Conservation (phyloP, 2,113 vertebrate genomes). For the Nothoprocta perdicaria region DNA sequence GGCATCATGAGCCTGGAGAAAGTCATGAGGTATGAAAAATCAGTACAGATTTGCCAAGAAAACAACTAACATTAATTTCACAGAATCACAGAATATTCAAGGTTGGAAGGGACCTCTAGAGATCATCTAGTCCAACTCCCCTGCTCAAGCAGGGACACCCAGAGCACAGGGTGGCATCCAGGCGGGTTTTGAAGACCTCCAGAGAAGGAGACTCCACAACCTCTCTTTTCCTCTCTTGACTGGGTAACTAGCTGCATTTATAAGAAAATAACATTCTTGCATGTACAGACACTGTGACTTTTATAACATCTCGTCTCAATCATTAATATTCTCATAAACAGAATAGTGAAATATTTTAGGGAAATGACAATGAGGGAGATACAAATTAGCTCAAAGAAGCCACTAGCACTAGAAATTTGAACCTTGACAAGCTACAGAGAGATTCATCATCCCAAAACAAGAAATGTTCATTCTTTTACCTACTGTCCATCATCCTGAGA, state of each 20-base stretch:
- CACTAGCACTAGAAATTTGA: background rate
- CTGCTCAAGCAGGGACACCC: too few relatives aligned
- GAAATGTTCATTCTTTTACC: background rate
- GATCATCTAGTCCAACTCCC: too few relatives aligned
- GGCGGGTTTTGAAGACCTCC: too few relatives aligned
- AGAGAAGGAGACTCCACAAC: too few relatives aligned
- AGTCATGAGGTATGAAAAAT: background rate
- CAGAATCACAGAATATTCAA: too few relatives aligned
- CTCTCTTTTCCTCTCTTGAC: background rate
- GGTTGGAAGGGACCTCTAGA: too few relatives aligned
- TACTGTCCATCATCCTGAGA: background rate
- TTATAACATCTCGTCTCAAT: background rate
- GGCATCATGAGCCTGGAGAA: background rate
- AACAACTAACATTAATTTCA: background rate
- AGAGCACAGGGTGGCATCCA: too few relatives aligned
- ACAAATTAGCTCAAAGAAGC: background rate
- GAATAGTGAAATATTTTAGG: background rate
- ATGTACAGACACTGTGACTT: background rate
- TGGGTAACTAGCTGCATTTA: background rate
- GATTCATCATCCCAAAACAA: background rate
- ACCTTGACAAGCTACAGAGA: background rate
- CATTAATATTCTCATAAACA: background rate
- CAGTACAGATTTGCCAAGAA: background rate
- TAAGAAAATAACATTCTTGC: background rate
- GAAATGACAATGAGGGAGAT: background rate